Percentiles rank a stretch among this genome's conserved stretches.
Evolutionary conservation across 2,113 vertebrate species (phyloP).

Genomic region (Eulemur rufifrons): DNA sequence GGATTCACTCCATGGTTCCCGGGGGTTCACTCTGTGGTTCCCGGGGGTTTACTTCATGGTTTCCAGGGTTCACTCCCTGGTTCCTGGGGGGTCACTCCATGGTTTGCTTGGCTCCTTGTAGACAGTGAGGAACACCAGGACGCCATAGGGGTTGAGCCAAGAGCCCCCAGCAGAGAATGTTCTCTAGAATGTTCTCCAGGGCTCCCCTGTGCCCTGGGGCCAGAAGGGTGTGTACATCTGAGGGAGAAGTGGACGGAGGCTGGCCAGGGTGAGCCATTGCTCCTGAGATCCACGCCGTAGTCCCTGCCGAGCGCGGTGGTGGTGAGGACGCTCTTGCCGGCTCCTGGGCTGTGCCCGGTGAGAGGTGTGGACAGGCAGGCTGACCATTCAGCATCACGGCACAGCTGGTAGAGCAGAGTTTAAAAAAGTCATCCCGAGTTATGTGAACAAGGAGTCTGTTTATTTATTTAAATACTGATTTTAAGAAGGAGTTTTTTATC

Average conservation of each 20-base stretch:
- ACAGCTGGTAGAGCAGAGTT: neutral
- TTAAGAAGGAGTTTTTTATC: neutral
- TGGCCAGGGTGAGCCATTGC: no score
- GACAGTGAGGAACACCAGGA: neutral
- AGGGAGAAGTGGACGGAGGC: neutral
- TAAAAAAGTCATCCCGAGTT: neutral
- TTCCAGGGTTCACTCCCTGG: no score
- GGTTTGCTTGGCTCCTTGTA: neutral
- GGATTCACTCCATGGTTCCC: no score
- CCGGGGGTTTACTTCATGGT: no score
- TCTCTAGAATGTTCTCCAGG: neutral
- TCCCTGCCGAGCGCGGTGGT: neutral
- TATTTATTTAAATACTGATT: neutral
- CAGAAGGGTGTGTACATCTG: neutral
- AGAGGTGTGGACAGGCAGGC: no score
- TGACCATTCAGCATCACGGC: neutral
- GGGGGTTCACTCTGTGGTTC: no score
- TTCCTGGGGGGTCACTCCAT: neutral
- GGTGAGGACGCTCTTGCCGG: neutral
- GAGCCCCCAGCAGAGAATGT: neutral
- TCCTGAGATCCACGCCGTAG: no score
- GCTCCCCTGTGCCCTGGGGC: neutral
- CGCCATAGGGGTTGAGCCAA: neutral
- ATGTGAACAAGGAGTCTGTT: neutral
- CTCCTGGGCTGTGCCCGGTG: no score